Conservation (phyloP, 2,797 vertebrate genomes). For the Gymnocypris eckloni region DNA sequence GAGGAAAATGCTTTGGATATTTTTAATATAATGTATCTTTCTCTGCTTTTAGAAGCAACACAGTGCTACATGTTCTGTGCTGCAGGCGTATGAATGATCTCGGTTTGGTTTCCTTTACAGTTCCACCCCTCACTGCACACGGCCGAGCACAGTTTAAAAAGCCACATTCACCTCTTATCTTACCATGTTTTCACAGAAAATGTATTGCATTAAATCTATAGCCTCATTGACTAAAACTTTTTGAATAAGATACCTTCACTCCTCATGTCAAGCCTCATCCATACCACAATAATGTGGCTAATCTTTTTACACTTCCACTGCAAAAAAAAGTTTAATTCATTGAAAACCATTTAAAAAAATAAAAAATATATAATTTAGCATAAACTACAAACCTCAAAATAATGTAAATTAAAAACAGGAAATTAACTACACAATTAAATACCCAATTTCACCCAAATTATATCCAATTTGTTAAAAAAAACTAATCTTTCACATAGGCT, state of each 20-base stretch:
- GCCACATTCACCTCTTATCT: neutral
- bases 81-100: constrained; percentile 20
- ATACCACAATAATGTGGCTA: neutral
- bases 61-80: constrained; percentile 34
- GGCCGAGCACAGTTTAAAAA: constrained; percentile 60
- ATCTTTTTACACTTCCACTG: neutral
- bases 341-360: neutral
- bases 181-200: neutral
- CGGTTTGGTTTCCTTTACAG: constrained; percentile 50
- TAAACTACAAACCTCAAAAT: neutral
- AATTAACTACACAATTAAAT: neutral
- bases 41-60: constrained; percentile 19
- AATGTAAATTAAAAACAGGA: neutral
- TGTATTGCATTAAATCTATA: neutral
- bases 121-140: constrained; percentile 53
- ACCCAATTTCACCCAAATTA: neutral
- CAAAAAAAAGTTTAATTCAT: neutral
- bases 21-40: constrained; percentile 5
- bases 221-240: neutral
- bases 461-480: neutral
- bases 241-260: neutral
- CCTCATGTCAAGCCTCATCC: too few relatives aligned
- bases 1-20: constrained; percentile 48
- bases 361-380: neutral
- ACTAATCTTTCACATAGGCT: neutral